Evolutionary conservation across 1,140 invertebrate species (phyloP), one percentile per base, ranked within the genome.

Genomic region (Elysia chlorotica): DNA sequence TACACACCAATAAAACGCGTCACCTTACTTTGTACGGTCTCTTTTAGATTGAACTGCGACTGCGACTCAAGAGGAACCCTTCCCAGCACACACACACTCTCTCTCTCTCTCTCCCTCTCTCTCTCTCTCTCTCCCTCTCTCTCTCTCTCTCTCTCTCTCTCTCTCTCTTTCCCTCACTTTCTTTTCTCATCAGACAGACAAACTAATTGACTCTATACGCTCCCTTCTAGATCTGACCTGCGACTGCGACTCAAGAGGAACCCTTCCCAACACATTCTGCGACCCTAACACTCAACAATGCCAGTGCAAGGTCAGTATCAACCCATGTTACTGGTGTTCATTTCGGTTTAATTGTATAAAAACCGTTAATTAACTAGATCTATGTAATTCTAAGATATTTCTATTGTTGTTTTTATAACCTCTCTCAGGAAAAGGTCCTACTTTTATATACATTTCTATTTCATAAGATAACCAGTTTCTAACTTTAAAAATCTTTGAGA

Each of bases 21-120:
- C n/a, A n/a, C n/a, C n/a, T 61, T n/a, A n/a, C 1, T 61, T 3
- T 1, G n/a, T 30, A n/a, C n/a, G n/a, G 19, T 33, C 28, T 6
- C 36, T 73, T 71, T 36, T 66, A 81, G 81, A 66, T 65, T 77
- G n/a, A 48, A 56, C n/a, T 84, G 83, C 81, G 76, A 88, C 10
- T 95, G 94, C 83, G 91, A 93, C 81, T 73, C 78, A 0, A 82
- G 89, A 36, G 93, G 94, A 41, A n/a, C n/a, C n/a, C n/a, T n/a
- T n/a, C n/a, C n/a, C n/a, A n/a, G n/a, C n/a, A n/a, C n/a, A n/a
- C n/a, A n/a, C n/a, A n/a, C n/a, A n/a, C n/a, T n/a, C n/a, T n/a
- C n/a, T n/a, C n/a, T n/a, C n/a, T n/a, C n/a, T n/a, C n/a, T n/a
- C n/a, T n/a, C n/a, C n/a, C n/a, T n/a, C n/a, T n/a, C n/a, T n/a